These are phyloP conservation scores for Acanthosepion esculentum DNA, from an alignment of 2,888 invertebrate genomes.

Conservation along the genomic window DNA sequence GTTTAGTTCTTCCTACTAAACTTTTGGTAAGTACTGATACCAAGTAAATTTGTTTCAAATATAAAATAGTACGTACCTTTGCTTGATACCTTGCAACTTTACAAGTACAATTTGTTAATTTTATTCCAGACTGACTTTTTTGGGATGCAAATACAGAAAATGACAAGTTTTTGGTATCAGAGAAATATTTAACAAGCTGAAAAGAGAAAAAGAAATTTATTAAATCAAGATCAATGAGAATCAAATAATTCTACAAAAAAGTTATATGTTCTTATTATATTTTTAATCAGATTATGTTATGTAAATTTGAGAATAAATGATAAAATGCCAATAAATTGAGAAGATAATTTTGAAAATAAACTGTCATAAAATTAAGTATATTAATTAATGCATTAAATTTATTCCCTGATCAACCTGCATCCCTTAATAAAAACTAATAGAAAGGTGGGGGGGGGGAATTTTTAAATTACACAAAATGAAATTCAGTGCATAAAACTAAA, in stretches of 20 bases:
- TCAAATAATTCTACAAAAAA: background rate
- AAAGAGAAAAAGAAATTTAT: slow-evolving; percentile 48
- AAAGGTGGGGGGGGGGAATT: too few relatives aligned
- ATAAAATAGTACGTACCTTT: slow-evolving; percentile 58
- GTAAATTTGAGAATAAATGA: too few relatives aligned
- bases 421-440: too few relatives aligned
- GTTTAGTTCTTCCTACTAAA: too few relatives aligned
- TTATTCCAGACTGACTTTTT: slow-evolving; percentile 67
- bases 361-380: too few relatives aligned
- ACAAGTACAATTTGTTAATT: slow-evolving; percentile 65
- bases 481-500: too few relatives aligned
- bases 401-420: too few relatives aligned
- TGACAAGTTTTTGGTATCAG: slow-evolving; percentile 67
- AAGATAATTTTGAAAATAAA: too few relatives aligned
- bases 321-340: too few relatives aligned
- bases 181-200: slow-evolving; percentile 64
- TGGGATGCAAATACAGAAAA: slow-evolving; percentile 69
- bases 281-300: too few relatives aligned
- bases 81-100: slow-evolving; percentile 65
- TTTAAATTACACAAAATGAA: too few relatives aligned
- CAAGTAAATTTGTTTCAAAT: background rate
- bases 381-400: too few relatives aligned
- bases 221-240: background rate
- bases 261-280: background rate
- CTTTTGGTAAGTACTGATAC: background rate